Evolutionary conservation across 2,113 vertebrate species (phyloP).

Genomic region (Syngnathus scovelli): DNA sequence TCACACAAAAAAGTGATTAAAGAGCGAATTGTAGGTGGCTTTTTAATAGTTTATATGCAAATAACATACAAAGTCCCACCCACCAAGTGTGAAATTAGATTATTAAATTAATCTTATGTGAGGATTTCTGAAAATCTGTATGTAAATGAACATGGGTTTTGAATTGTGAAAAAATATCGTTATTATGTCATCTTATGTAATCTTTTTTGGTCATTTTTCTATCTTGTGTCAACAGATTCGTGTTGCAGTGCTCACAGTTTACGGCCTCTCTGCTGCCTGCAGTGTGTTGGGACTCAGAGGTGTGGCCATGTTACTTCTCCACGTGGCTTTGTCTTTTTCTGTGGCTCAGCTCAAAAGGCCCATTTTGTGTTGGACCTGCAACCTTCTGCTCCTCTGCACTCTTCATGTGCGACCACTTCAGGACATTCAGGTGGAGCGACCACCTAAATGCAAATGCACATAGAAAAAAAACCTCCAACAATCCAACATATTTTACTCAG

Average conservation of each 20-base stretch:
- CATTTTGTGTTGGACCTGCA: constrained; percentile 77
- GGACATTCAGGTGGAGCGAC: constrained; percentile 77
- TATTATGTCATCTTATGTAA: background rate
- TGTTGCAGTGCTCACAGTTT: constrained; percentile 73
- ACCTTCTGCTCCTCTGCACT: constrained; percentile 79
- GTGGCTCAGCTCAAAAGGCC: constrained; percentile 80
- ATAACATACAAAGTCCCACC: no score
- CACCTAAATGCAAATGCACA: background rate
- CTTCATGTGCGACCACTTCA: constrained; percentile 78
- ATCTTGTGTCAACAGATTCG: constrained; percentile 68
- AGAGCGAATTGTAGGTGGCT: no score
- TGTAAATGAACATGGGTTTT: no score
- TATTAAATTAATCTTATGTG: no score
- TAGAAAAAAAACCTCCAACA: background rate
- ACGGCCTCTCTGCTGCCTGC: constrained; percentile 81
- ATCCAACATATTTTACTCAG: background rate
- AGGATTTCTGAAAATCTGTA: no score
- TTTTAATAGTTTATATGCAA: no score
- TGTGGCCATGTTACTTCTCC: constrained; percentile 74
- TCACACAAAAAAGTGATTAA: background rate
- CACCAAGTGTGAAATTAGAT: no score
- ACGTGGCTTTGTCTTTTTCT: constrained; percentile 76
- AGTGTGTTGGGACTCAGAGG: constrained; percentile 79
- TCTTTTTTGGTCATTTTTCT: background rate
- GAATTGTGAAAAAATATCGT: background rate